Evolutionary conservation across 1,140 invertebrate species (phyloP), one percentile per base, ranked within the genome.

Genomic region (Anastrepha ludens): DNA sequence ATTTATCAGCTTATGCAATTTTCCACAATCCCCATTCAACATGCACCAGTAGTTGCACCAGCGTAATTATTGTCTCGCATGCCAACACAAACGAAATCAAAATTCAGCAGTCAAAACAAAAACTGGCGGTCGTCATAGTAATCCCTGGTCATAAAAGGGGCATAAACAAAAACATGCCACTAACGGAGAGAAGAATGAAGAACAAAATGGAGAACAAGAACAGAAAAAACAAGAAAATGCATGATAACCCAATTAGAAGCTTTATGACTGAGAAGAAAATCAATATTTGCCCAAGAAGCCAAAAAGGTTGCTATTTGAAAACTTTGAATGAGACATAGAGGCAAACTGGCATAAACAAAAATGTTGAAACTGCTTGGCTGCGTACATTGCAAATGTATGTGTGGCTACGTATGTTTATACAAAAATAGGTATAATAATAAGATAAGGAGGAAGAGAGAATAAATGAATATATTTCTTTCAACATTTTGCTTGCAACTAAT

Each of bases 81-180:
- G 67, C 67, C 67, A 7, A 74, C 67, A 74, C 67, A 47, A 74
- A 39, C 15, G 39, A 74, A 74, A 47, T 74, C 67, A 47, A 74
- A 74, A 47, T n/a, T 74, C 41, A 74, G 41, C 41, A 81, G 20
- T 55, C 74, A 81, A 81, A 81, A 81, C 74, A 81, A 81, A 81
- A 55, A 55, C n/a, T 58, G 74, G 2, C 20, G 74, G 74, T 55
- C 47, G 74, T 55, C 47, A 81, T 81, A 17, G 74, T 58, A 58
- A 55, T 81, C 47, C 47, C 55, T 81, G 20, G 50, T 11, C 74
- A 55, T 81, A 81, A 81, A 81, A 55, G 74, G 44, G 20, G 41
- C 74, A 55, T 81, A 81, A 50, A 81, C 74, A 81, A 58, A 81
- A 50, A 0, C 41, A 6, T 74, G 39, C 41, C 67, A 67, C 5